Evolutionary conservation across 2,113 vertebrate species (phyloP).

Genomic region (Odocoileus virginianus): DNA sequence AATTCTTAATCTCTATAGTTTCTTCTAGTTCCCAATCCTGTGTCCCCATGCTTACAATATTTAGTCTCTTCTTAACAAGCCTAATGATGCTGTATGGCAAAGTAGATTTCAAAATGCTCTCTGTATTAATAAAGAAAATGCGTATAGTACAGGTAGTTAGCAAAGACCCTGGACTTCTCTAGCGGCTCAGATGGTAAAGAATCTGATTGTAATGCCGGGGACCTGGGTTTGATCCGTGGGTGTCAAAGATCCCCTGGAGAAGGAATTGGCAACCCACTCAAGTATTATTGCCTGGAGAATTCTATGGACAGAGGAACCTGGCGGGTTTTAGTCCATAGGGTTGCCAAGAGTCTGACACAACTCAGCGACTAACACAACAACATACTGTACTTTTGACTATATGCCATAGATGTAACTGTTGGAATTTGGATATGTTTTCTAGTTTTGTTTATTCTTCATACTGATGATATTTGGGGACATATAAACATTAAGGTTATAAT

Average conservation of each 20-base stretch:
- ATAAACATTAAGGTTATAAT: neutral
- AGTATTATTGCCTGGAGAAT: neutral
- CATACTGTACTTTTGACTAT: neutral
- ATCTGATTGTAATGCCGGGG: neutral
- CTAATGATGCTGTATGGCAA: neutral
- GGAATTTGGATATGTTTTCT: slow-evolving; percentile 28
- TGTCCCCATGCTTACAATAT: neutral
- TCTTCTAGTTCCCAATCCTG: neutral
- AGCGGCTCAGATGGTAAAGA: neutral
- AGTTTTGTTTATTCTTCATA: slow-evolving; percentile 23
- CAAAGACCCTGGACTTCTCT: neutral
- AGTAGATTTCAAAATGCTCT: neutral
- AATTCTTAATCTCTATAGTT: neutral
- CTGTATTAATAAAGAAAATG: neutral
- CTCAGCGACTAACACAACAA: neutral
- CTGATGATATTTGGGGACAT: slow-evolving; percentile 21
- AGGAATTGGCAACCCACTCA: neutral
- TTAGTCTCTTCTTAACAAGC: neutral
- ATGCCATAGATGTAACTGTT: neutral
- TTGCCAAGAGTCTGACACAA: neutral
- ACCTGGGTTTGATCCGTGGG: neutral
- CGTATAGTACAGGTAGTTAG: neutral
- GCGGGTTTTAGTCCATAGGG: neutral
- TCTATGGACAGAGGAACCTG: neutral
- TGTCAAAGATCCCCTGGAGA: neutral